Base-by-base conservation (phyloP, 2,797 vertebrate species). In the Melanotaenia parkinsoni region DNA sequence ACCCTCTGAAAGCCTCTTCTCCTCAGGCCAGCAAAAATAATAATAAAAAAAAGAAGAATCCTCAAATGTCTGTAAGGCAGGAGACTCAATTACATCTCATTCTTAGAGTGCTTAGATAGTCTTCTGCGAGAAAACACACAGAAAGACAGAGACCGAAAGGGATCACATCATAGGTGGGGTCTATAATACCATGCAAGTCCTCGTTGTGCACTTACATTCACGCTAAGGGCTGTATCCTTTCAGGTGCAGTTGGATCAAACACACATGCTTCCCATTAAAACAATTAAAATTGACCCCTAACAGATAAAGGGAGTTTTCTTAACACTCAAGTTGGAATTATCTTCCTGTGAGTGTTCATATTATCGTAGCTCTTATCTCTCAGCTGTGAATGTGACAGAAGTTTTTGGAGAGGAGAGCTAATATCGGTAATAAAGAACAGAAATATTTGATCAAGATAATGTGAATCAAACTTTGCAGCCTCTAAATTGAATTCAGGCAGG, bases 31-130 rank as follows among this genome's bases (percentile, higher is more conserved):
- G 58, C 83, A 8, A 8, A 14, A 54, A 80, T 85, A 71, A 80
- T 85, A 71, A 80, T 64, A 70, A 61, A 40, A 77, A 37, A 35
- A 74, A 75, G 69, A 80, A 54, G 79, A 79, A 93, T 93, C 92
- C 93, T 94, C 88, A 91, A 94, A 93, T 92, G 92, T 93, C 90
- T 88, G 89, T 92, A 93, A 93, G 91, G 91, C 91, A 91, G 90
- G 72, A 77, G 84, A 85, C 84, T 60, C 62, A 77, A 87, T 90
- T 86, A 81, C 85, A 86, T 84, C 90, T 87, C 88, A 85, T 82
- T 90, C 82, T 91, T 85, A 85, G 80, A 90, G 84, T 45, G 28
- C 87, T 91, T 88, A 89, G 73, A 72, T 64, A 53, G 72, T 88
- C 82, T 51, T 62, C 71, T 82, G 70, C 71, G 77, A 87, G 78